Percentiles rank a stretch among this genome's conserved stretches.
Evolutionary conservation across 1,140 invertebrate species (phyloP).

Genomic region (Alviniconcha marisindica): DNA sequence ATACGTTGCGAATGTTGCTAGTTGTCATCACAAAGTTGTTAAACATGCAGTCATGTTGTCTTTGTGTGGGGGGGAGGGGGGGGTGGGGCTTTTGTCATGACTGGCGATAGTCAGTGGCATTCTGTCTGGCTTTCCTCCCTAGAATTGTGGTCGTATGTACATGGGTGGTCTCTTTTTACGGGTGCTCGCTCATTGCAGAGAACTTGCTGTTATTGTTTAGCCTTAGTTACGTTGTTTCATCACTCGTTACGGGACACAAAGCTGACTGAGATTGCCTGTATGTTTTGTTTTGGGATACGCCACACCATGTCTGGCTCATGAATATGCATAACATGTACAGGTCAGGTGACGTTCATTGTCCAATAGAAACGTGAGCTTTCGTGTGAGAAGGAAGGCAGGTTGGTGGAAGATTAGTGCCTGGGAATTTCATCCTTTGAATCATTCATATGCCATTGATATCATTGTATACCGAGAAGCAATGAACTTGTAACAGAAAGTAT

Average conservation of each 20-base stretch:
- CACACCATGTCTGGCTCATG: neutral
- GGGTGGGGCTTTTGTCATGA: neutral
- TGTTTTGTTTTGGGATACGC: neutral
- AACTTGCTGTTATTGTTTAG: neutral
- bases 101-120: neutral
- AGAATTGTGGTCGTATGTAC: neutral
- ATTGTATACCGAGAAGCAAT: no score
- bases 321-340: constrained; percentile 1
- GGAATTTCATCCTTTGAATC: no score
- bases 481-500: no score
- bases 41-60: neutral
- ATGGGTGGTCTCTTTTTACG: neutral
- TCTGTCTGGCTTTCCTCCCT: neutral
- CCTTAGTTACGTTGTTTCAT: neutral
- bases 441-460: no score
- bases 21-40: no score
- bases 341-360: neutral
- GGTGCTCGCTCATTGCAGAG: neutral
- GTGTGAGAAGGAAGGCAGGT: neutral
- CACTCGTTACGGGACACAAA: neutral
- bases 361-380: neutral
- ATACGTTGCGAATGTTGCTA: no score
- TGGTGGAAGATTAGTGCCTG: neutral
- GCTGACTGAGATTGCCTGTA: neutral
- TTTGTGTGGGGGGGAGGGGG: neutral